Evolutionary conservation across 2,797 vertebrate genomes (phyloP), one percentile per base, ranked within the genome.

Genomic region (Delichon dasypus): DNA sequence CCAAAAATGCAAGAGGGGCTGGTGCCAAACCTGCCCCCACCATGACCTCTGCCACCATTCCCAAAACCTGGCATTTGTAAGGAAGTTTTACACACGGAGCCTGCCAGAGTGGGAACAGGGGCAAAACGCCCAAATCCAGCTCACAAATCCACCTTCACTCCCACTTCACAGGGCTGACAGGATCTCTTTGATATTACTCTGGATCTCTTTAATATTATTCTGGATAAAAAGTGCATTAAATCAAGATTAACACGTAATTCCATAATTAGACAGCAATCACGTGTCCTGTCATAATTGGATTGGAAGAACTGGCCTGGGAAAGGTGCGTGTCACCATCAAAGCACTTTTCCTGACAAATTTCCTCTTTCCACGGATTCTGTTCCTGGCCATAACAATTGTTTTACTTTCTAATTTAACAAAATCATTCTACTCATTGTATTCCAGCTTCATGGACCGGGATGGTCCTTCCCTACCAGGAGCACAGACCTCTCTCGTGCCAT

Each of bases 361-460:
- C 55, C 45, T 29, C 47, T 70, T 50, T 9, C 67, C 75, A 66
- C 1, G 9, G 29, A n/a, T 58, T 62, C 53, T 51, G 3, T 2
- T 80, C 27, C n/a, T 25, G 42, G 2, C 32, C 20, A 2, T 1
- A 32, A 29, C 3, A 70, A 45, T 8, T 21, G 23, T 26, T 82
- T 50, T 10, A 32, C 8, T 70, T 65, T 4, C 26, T 30, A 13
- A 78, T 62, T 68, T 23, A 62, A 83, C 29, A 42, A 73, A 79
- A 45, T 6, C 10, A 7, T 65, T 38, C 54, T 20, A 4, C 11
- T 51, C 13, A 16, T 8, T 9, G 10, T 10, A 25, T 32, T 47
- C 9, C 9, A 68, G 55, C 34, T 16, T 55, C 42, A 7, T 0
- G 0, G 60, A 22, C 2, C 2, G 13, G 48, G 16, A 48, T 5